A percentile compares a stretch with the other conserved stretches of the same genome.
Conservation (phyloP, 1,140 invertebrate genomes). For the Formica exsecta region DNA sequence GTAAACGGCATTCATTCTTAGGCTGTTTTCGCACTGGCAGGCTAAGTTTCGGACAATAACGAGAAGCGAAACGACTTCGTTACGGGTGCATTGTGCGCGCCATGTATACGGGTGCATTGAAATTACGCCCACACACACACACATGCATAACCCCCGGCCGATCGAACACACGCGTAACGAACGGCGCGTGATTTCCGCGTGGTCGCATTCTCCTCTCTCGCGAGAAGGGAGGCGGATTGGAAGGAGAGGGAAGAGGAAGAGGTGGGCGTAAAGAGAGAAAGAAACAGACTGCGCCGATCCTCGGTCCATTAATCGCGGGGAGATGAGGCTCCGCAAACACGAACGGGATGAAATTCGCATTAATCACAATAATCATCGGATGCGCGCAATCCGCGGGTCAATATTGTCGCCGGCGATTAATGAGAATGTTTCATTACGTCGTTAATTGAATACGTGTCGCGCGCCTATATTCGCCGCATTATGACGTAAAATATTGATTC, state of each 20-base stretch:
- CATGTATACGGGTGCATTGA: conserved; percentile 12
- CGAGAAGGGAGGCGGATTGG: conserved; percentile 3
- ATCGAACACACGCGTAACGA: conserved; percentile 21
- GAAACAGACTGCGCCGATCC: conserved; percentile 56
- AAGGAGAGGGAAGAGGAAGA: not conserved
- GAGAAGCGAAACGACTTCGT: conserved; percentile 40
- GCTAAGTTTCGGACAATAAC: conserved; percentile 45
- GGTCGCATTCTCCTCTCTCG: conserved; percentile 46
- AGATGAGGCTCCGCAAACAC: not conserved
- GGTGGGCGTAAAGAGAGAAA: conserved; percentile 23
- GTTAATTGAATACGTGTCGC: conserved; percentile 11
- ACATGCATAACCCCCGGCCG: not conserved
- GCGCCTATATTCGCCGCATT: conserved; percentile 12
- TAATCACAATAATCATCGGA: conserved; percentile 56
- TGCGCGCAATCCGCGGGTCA: not conserved
- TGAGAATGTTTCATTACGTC: conserved; percentile 28
- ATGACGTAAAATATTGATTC: conserved; percentile 27
- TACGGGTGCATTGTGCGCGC: conserved; percentile 32
- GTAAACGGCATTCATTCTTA: conserved; percentile 17
- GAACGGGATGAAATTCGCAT: conserved; percentile 50
- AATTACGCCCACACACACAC: conserved; percentile 39
- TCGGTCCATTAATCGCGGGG: conserved; percentile 66
- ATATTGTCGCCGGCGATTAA: conserved; percentile 44
- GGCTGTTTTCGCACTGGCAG: conserved; percentile 3
- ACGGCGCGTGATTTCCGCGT: conserved; percentile 61